Evolutionary conservation across 2,888 invertebrate genomes (phyloP), one percentile per base, ranked within the genome.

Genomic region (Hemaris fuciformis): DNA sequence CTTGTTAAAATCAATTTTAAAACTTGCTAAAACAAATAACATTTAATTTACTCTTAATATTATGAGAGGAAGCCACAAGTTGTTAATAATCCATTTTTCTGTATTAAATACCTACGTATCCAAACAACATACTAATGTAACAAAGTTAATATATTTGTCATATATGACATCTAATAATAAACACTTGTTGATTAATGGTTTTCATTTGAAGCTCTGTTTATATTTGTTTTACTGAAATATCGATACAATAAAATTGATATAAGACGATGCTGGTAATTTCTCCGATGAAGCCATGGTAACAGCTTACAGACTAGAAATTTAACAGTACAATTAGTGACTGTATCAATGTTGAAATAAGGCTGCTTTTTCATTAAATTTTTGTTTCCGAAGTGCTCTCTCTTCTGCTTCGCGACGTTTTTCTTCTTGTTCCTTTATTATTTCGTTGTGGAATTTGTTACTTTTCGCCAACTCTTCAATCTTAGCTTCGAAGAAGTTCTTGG

Each of bases 401-500:
- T 98, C 97, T 62, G 97, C 97, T 75, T 96, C 94, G 60, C 95
- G 94, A 68, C 96, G 96, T 72, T 97, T 95, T 76, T 98, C 97
- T 79, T 98, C 98, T 81, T 98, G 98, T 82, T 99, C 98, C 85
- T 96, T 95, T 64, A 96, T 94, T 67, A 99, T 98, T 89, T 99
- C 99, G 70, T 96, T 95, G 80, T 98, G 98, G 87, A 98, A 98
- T 90, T 98, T 98, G 80, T 96, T 97, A 62, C 95, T 94, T 76
- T 96, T 95, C 8, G 96, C 89, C 66, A 98, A 94, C 79, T 98
- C 96, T 78, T 97, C 97, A 75, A 99, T 98, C 95, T 99, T 99
- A 0, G 98, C 98, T 93, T 98, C 98, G 80, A 99, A 99, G 93
- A 99, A 99, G 80, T 96, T 96, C 84, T 98, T 98, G 38, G 99